phyloP scores from a whole-genome alignment of 2,888 invertebrate genomes.

The Orchesella flavescens region DNA sequence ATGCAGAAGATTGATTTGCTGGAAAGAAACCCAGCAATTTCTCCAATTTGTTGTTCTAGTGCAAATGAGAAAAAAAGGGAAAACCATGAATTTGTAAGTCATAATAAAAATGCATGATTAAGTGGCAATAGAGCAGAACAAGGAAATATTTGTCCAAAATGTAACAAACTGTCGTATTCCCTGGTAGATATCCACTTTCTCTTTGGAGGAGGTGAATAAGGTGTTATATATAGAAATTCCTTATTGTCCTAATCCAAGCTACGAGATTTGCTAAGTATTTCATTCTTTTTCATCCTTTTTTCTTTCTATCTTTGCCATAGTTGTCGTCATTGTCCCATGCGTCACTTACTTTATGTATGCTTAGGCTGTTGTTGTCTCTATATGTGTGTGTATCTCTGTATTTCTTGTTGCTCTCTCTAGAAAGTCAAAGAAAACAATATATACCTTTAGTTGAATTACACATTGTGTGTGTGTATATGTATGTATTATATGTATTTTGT shows the following conservation, averaged over 20 bases:
- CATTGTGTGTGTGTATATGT: conserved; percentile 23
- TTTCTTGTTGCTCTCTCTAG: conserved; percentile 52
- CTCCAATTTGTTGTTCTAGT: not conserved
- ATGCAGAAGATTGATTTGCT: conserved; percentile 39
- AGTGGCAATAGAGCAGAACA: conserved; percentile 14
- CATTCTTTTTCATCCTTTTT: conserved; percentile 43
- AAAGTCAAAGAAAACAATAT: conserved; percentile 33
- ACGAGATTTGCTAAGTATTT: conserved; percentile 37
- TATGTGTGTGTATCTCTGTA: conserved; percentile 7
- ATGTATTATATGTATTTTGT: too few species aligned
- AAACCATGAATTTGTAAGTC: not conserved
- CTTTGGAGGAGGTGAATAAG: too few species aligned
- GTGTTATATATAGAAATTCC: too few species aligned
- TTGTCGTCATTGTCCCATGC: conserved; percentile 64
- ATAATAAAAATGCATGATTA: conserved; percentile 53
- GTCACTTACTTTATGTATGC: conserved; percentile 69
- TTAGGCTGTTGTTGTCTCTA: conserved; percentile 64
- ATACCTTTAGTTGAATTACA: not conserved
- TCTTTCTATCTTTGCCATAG: conserved; percentile 27
- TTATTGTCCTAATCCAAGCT: too few species aligned
- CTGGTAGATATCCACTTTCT: too few species aligned
- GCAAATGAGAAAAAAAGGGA: not conserved
- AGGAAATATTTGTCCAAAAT: not conserved
- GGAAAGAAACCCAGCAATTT: conserved; percentile 7
- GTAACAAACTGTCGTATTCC: not conserved